Conservation (phyloP, 1,140 invertebrate genomes). For the Augochlora pura region DNA sequence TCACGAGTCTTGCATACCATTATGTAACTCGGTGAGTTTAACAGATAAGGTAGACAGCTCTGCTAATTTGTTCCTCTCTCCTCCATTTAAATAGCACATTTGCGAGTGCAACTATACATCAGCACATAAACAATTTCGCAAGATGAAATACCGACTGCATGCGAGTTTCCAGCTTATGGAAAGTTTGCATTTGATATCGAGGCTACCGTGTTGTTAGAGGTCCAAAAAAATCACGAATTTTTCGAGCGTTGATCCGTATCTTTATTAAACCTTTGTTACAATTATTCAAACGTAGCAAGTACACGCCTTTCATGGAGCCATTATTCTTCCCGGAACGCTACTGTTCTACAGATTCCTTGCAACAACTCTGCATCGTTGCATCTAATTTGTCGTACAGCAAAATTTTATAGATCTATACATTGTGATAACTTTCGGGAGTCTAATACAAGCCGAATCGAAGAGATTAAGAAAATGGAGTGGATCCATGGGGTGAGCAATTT, state of each 20-base stretch:
- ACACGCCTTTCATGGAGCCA: no score
- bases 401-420: no score
- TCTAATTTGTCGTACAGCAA: no score
- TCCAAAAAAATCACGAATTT: no score
- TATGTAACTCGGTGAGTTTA: not conserved
- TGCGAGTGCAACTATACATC: not conserved
- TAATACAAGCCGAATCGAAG: no score
- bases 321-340: no score
- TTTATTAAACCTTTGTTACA: no score
- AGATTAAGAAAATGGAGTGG: not conserved
- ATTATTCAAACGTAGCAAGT: no score
- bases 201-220: no score
- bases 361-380: no score
- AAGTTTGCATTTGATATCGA: not conserved
- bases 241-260: no score
- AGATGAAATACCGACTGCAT: not conserved
- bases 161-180: not conserved
- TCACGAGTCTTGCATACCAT: conserved; percentile 3
- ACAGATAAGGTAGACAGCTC: not conserved
- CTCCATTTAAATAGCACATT: not conserved
- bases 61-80: not conserved
- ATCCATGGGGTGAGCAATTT: conserved; percentile 25
- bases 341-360: no score
- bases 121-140: not conserved
- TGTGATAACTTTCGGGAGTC: not conserved